Evolutionary conservation across 2,113 vertebrate species (phyloP).

Genomic region (Hylia prasina): DNA sequence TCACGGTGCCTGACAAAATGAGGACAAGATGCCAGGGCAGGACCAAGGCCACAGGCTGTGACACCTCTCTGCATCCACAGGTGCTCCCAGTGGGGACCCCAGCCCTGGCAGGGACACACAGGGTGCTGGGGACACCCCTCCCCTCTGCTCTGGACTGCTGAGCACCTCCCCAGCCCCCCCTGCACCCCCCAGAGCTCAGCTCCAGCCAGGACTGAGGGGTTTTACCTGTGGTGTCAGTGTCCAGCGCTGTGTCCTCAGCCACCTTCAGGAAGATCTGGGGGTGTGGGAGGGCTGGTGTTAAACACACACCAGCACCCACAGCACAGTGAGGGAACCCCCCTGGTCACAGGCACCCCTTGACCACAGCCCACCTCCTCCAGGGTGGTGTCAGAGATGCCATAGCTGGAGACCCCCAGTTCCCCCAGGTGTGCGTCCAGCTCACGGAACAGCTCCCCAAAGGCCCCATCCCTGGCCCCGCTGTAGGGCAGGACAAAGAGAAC

Average conservation of each 20-base stretch:
- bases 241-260: constrained; percentile 64
- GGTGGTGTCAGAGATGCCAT: constrained; percentile 84
- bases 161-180: not conserved
- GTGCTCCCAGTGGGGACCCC: not conserved
- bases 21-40: not conserved
- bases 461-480: constrained; percentile 71
- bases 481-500: constrained; percentile 81
- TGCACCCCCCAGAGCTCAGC: not conserved
- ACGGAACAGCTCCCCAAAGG: constrained; percentile 74
- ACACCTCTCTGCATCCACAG: not conserved
- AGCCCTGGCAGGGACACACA: not conserved
- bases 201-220: not conserved
- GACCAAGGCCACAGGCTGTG: not conserved
- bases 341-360: fast-evolving
- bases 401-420: constrained; percentile 80
- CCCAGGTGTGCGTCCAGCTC: constrained; percentile 76
- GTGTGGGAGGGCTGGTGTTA: not conserved
- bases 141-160: not conserved
- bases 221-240: constrained; percentile 47
- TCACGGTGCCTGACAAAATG: not conserved
- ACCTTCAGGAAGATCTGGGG: constrained; percentile 88
- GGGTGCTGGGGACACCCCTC: not conserved
- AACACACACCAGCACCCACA: not conserved
- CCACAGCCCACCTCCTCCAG: constrained; percentile 81
- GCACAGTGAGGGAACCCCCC: not conserved